Evolutionary conservation across 2,888 invertebrate species (phyloP), one percentile per base, ranked within the genome.

Genomic region (Callosobruchus maculatus): DNA sequence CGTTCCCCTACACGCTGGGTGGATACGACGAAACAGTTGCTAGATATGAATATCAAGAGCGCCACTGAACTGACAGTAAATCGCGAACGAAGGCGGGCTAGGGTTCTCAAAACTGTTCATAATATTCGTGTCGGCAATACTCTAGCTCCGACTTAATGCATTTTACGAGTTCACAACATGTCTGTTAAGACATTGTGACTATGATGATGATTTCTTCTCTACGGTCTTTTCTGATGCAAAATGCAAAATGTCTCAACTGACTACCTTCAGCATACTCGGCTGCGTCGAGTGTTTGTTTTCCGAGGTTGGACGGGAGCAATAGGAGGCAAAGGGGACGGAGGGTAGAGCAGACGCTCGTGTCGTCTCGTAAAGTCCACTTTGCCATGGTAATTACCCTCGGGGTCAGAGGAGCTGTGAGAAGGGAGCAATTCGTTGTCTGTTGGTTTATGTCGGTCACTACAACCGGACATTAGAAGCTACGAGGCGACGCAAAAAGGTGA

Each of bases 311-410:
- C n/a, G n/a, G n/a, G n/a, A n/a, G n/a, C n/a, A n/a, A n/a, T n/a
- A n/a, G n/a, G 49, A 13, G 13, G 13, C 4, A 49, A 49, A 18
- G 49, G 49, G 9, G 13, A 49, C 13, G 13, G 49, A 49, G 49
- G 49, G 49, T 49, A 13, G 49, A 49, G 49, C 49, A 82, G 84
- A 81, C 80, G 80, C 80, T 82, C 82, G 78, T 70, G 82, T 83
- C 84, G 83, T 85, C 85, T 86, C 87, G 87, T 87, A 87, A 87
- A 87, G 86, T 86, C 86, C 86, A 87, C 85, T 87, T 87, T 87
- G 87, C 84, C 87, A 86, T 86, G 86, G 87, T 87, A 87, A 87
- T 87, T 87, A 87, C 85, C 84, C 83, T 80, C 49, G 49, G 49
- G 49, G 49, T 49, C 49, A 49, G 49, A 49, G 49, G 49, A 49